A percentile compares a stretch with the other conserved stretches of the same genome.
phyloP scores from a whole-genome alignment of 2,888 invertebrate species.

The Archips xylosteana region DNA sequence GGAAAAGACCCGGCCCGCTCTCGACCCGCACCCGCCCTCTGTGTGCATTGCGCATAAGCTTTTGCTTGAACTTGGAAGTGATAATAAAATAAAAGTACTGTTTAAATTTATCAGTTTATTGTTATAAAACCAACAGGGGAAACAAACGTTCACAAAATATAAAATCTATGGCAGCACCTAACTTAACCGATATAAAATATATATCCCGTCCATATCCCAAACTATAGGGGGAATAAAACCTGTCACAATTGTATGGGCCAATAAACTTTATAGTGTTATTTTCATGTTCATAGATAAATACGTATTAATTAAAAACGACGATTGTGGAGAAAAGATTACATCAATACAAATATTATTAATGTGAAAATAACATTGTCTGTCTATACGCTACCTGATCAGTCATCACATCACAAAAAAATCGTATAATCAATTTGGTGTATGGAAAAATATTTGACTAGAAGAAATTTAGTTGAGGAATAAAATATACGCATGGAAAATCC shows the following conservation, averaged over 20 bases:
- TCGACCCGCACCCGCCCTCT: too few species aligned
- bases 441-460: too few species aligned
- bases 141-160: conserved; percentile 32
- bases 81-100: conserved; percentile 36
- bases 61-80: conserved; percentile 38
- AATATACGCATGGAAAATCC: too few species aligned
- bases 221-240: not conserved
- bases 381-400: too few species aligned
- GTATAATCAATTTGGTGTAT: too few species aligned
- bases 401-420: too few species aligned
- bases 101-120: conserved; percentile 35
- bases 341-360: too few species aligned
- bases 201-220: conserved; percentile 2
- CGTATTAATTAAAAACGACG: too few species aligned
- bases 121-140: conserved; percentile 29
- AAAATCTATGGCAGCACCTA: conserved; percentile 38
- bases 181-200: conserved; percentile 18
- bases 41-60: not conserved
- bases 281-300: not conserved
- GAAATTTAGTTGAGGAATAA: too few species aligned
- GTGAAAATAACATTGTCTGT: too few species aligned
- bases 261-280: not conserved
- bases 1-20: too few species aligned
- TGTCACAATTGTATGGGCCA: not conserved
- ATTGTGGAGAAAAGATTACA: too few species aligned